Evolutionary conservation across 2,888 invertebrate genomes (phyloP), one percentile per base, ranked within the genome.

Genomic region (Sinodicranocentrus sp.): DNA sequence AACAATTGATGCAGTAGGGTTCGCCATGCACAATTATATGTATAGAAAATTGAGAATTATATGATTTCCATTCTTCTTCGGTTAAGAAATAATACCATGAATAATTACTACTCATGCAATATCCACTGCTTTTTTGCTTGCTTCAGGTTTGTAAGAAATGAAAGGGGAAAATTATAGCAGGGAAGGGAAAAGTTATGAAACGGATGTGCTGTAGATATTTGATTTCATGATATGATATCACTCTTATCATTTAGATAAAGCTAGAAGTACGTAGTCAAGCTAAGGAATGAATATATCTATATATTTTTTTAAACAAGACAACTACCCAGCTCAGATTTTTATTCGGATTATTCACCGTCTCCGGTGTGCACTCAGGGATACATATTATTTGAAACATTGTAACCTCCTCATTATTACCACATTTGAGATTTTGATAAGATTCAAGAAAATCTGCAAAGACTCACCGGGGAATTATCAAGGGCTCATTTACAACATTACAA

Each of bases 191-290:
- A 52, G n/a, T 17, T 52, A 52, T n/a, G 28, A 33, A 75, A 33
- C 75, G 75, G 75, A 75, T 75, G 72, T 73, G 44, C n/a, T n/a
- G 48, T 43, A 33, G 75, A 75, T 75, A 65, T 75, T 75, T 75
- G 65, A 75, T 75, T 65, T 43, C 48, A 39, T 65, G 52, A 75
- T 75, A 26, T 26, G 26, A n/a, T n/a, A n/a, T n/a, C n/a, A 15
- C 44, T 5, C 59, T 26, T 59, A 73, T 59, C 59, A 73, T 73
- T 73, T 73, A 61, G 59, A 73, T 73, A 57, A n/a, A n/a, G n/a
- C n/a, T n/a, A n/a, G n/a, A n/a, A n/a, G n/a, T n/a, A 26, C 54
- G 23, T 59, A 39, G 5, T 72, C 57, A 39, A 19, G 15, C 52
- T 52, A 28, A 70, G 10, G 28, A 25, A 70, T 17, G 10, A 70